Evolutionary conservation across 1,140 invertebrate species (phyloP).

Genomic region (Ruditapes philippinarum): DNA sequence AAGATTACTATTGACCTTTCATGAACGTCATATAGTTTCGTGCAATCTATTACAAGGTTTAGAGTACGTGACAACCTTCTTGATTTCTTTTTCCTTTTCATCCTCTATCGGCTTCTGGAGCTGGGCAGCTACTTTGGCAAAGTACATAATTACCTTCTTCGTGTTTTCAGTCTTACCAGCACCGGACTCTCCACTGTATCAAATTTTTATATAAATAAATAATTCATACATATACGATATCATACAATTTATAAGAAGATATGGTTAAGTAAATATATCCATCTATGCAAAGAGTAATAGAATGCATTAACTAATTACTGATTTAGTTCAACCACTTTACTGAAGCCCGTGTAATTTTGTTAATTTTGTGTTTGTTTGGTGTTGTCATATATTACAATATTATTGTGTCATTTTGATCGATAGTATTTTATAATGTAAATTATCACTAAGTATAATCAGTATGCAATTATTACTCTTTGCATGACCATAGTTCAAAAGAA

Average conservation of each 20-base stretch:
- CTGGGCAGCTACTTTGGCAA: conserved; percentile 96
- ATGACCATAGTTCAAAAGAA: no score
- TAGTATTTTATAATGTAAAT: no score
- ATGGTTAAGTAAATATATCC: no score
- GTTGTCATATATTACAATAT: no score
- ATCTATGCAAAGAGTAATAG: background rate
- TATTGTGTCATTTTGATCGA: no score
- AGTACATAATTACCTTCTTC: conserved; percentile 99
- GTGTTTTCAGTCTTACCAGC: conserved; percentile 99
- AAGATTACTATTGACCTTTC: no score
- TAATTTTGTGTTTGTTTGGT: no score
- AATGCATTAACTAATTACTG: background rate
- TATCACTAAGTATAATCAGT: no score
- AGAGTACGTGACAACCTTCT: conserved; percentile 52
- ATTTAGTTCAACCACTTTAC: no score
- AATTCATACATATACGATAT: background rate
- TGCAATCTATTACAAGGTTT: conserved; percentile 33
- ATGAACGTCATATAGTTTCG: background rate
- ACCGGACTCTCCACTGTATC: conserved; percentile 96
- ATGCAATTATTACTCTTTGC: no score
- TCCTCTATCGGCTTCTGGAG: conserved; percentile 77
- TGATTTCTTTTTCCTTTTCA: conserved; percentile 41
- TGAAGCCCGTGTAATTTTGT: no score
- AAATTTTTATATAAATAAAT: background rate
- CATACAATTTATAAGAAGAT: no score